Evolutionary conservation across 2,888 invertebrate genomes (phyloP).

Genomic region (Nudaria mundana): DNA sequence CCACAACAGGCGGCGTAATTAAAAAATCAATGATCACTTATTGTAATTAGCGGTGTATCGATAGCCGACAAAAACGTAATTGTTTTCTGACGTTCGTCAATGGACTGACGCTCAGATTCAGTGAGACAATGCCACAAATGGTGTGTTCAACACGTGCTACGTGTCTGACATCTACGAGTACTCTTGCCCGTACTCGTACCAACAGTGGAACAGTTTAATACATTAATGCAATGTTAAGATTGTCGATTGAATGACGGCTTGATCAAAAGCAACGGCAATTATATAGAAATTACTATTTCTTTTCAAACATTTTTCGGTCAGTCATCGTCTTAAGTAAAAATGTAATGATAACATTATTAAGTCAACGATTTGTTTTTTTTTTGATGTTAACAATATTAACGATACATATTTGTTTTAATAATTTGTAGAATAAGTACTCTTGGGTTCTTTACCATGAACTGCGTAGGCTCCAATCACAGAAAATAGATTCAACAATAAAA

Average conservation of each 20-base stretch:
- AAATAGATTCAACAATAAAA: no score
- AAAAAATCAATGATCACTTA: constrained; percentile 77
- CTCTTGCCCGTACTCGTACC: no score
- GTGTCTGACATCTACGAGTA: no score
- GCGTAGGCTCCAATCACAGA: no score
- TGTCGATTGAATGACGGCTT: constrained; percentile 18
- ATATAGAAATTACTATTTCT: constrained; percentile 18
- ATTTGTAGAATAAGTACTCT: no score
- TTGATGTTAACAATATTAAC: constrained; percentile 1
- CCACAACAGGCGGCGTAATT: constrained; percentile 73
- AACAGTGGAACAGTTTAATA: neutral
- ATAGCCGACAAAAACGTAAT: constrained; percentile 72
- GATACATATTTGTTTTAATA: constrained; percentile 3
- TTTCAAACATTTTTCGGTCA: neutral
- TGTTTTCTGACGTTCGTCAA: constrained; percentile 71
- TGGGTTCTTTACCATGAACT: no score
- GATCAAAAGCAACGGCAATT: constrained; percentile 30
- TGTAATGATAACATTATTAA: constrained; percentile 4
- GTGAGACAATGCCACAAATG: constrained; percentile 39
- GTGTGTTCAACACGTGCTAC: constrained; percentile 38
- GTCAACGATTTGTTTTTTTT: neutral
- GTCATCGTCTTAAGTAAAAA: constrained; percentile 4
- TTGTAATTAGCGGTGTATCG: constrained; percentile 75
- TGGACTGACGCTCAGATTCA: constrained; percentile 17
- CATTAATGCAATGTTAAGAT: constrained; percentile 6